Evolutionary conservation across 2,113 vertebrate species (phyloP).

Genomic region (Helogale parvula): DNA sequence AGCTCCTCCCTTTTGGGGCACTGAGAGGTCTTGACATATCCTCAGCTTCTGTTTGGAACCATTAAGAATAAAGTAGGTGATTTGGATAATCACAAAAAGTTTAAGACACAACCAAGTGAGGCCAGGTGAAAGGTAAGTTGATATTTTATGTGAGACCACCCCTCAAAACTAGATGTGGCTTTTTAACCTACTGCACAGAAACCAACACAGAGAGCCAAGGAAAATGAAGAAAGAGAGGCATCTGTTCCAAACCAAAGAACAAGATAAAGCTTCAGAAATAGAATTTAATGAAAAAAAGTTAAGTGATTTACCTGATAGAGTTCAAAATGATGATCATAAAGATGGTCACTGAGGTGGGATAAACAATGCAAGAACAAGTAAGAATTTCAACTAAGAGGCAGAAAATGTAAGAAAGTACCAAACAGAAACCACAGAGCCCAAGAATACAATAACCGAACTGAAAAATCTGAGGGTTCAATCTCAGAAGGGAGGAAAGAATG

Average conservation of each 20-base stretch:
- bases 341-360: neutral
- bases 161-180: neutral
- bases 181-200: neutral
- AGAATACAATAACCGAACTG: neutral
- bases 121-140: neutral
- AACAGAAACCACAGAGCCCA: neutral
- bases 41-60: neutral
- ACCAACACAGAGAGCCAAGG: neutral
- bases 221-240: neutral
- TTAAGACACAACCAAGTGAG: neutral
- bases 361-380: neutral
- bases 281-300: neutral
- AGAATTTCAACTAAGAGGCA: neutral
- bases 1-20: neutral
- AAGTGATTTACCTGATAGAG: neutral
- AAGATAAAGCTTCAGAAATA: neutral
- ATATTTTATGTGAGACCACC: neutral
- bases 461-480: neutral
- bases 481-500: neutral
- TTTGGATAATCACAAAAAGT: neutral
- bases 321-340: neutral
- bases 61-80: neutral
- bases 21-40: neutral
- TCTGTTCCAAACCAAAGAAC: neutral
- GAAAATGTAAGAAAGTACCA: neutral